Evolutionary conservation across 2,797 vertebrate genomes (phyloP).

Genomic region (Hozukius guyotensis): DNA sequence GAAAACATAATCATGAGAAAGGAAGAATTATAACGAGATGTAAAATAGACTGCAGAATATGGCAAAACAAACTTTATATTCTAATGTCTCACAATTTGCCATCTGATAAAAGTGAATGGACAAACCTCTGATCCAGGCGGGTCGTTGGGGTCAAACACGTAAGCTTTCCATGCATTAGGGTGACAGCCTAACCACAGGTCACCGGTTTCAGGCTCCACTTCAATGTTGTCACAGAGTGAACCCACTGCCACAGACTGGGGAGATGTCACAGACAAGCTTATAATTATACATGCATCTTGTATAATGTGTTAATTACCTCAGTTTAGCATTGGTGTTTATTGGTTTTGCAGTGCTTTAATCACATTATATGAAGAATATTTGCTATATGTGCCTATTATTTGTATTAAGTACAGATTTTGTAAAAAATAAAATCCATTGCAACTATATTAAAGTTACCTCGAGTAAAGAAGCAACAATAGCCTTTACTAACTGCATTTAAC

Average conservation of each 20-base stretch:
- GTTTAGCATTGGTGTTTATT: neutral
- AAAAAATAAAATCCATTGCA: neutral
- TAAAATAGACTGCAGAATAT: neutral
- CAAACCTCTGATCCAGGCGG: constrained; percentile 89
- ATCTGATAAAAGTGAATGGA: neutral
- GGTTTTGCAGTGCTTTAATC: neutral
- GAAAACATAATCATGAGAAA: neutral
- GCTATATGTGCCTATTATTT: neutral
- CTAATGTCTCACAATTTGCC: neutral
- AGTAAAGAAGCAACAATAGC: neutral
- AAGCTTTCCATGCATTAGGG: constrained; percentile 83
- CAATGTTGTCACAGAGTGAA: constrained; percentile 88
- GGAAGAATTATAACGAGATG: neutral
- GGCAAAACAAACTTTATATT: neutral
- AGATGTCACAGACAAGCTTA: constrained; percentile 11
- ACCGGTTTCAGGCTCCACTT: constrained; percentile 85
- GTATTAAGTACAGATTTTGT: neutral
- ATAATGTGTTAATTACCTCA: neutral
- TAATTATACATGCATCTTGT: neutral
- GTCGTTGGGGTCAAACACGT: constrained; percentile 76
- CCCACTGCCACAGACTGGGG: constrained; percentile 83
- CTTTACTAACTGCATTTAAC: neutral
- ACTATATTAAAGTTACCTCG: neutral
- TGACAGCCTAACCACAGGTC: constrained; percentile 91
- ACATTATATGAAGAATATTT: neutral